phyloP scores from a whole-genome alignment of 2,888 invertebrate genomes.

The Octonoba sinensis region DNA sequence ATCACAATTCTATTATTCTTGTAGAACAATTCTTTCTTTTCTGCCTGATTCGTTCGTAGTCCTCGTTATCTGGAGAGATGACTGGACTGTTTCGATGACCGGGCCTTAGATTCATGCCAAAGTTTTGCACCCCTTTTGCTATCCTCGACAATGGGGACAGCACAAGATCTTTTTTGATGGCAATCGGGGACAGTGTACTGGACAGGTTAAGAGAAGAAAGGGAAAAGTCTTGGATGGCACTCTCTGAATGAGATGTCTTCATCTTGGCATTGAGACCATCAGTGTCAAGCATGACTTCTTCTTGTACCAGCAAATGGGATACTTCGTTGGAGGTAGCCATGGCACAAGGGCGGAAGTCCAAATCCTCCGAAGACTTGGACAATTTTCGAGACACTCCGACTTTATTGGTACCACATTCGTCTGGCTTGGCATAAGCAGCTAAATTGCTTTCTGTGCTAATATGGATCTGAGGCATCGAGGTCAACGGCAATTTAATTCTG shows the following conservation, averaged over 20 bases:
- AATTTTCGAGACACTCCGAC: constrained; percentile 60
- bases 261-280: constrained; percentile 71
- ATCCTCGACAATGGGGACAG: constrained; percentile 81
- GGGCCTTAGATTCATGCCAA: constrained; percentile 80
- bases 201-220: constrained; percentile 60
- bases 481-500: constrained; percentile 21
- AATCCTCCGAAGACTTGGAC: constrained; percentile 67
- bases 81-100: constrained; percentile 13
- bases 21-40: constrained; percentile 63
- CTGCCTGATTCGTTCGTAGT: constrained; percentile 58
- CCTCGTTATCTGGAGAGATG: constrained; percentile 50
- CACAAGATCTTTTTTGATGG: constrained; percentile 67
- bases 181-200: constrained; percentile 64
- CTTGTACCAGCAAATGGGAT: constrained; percentile 61
- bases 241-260: constrained; percentile 84
- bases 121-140: constrained; percentile 87
- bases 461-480: constrained; percentile 66
- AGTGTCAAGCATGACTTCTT: constrained; percentile 57
- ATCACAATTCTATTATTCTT: constrained; percentile 65
- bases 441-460: constrained; percentile 64
- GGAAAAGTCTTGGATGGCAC: constrained; percentile 76
- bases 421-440: constrained; percentile 39
- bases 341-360: constrained; percentile 49
- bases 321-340: constrained; percentile 60
- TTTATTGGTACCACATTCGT: constrained; percentile 36